Evolutionary conservation across 2,888 invertebrate genomes (phyloP).

Genomic region (Tholera decimalis): DNA sequence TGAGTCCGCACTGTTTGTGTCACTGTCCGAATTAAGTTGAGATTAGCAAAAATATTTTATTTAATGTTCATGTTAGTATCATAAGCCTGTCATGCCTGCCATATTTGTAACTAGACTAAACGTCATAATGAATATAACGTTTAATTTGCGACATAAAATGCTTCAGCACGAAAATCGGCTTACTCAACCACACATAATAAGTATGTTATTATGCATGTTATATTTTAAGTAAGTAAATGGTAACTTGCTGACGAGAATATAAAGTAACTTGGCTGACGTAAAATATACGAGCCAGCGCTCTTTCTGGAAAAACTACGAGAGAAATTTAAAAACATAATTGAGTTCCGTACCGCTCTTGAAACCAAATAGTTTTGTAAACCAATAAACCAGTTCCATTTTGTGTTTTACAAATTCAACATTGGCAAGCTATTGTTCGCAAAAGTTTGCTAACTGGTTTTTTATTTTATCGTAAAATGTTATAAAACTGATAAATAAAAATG

Average conservation of each 20-base stretch:
- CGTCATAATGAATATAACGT: background rate
- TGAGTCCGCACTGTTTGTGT: no score
- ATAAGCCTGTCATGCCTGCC: no score
- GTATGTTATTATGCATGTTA: constrained; percentile 22
- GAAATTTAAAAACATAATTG: constrained; percentile 39
- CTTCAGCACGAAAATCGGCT: constrained; percentile 2
- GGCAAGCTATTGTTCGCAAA: constrained; percentile 31
- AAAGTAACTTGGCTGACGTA: constrained; percentile 40
- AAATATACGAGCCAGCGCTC: constrained; percentile 35
- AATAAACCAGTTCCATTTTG: constrained; percentile 44
- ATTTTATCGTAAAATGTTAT: background rate
- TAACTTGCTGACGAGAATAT: constrained; percentile 36
- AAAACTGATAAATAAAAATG: constrained; percentile 3
- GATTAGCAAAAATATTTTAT: no score
- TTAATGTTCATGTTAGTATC: no score
- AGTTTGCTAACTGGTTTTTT: constrained; percentile 23
- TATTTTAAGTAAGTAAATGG: constrained; percentile 35
- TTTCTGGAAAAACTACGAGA: constrained; percentile 27
- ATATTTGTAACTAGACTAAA: background rate
- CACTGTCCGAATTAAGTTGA: no score
- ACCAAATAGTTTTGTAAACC: constrained; percentile 49
- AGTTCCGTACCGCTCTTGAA: constrained; percentile 34
- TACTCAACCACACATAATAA: background rate
- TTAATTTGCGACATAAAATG: background rate
- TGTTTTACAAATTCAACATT: constrained; percentile 39